Base-by-base conservation (phyloP, 2,888 invertebrate species). In the Thera britannica region DNA sequence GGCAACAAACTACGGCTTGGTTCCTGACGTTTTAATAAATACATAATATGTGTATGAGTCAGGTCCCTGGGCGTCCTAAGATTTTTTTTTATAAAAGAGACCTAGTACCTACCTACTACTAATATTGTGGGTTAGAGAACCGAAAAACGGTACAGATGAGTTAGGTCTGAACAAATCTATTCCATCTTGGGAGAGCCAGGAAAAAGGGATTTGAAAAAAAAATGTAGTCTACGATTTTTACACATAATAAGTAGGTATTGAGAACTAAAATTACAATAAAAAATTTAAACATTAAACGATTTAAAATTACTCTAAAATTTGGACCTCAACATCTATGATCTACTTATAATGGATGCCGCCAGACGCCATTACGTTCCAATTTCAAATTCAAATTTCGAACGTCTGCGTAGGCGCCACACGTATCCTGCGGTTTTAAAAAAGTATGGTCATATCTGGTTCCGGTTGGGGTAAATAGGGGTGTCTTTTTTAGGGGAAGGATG, bases 341-440 rank as follows among this genome's bases (percentile, higher is more conserved):
- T 85, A 83, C 83, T 86, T 87, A 80, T 87, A 87, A 87, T 86
- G 82, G 82, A 77, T 77, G 82, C 82, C 81, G 85, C 80, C 75
- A 81, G 83, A 81, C 80, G 85, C 81, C 75, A 82, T 85, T 84
- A 84, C 76, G 80, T 79, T 81, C 82, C 77, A 84, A 84, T 84
- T 85, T 83, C 76, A 72, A 84, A 85, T 86, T 86, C 79, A 83
- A 85, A 85, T 82, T 85, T 83, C 73, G 72, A 79, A 72, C 70
- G 76, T 75, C 77, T 79, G 77, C 79, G 78, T 72, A 78, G 80
- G 83, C 83, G 82, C 82, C 82, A 74, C 76, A 74, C 80, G 77
- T 79, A 72, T 72, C 62, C 74, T 80, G 81, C 72, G 81, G 81
- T 80, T 78, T 72, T 71, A 65, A 76, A 80, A 83, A 84, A 82